phyloP scores from a whole-genome alignment of 2,888 invertebrate species.

The Agapostemon virescens region DNA sequence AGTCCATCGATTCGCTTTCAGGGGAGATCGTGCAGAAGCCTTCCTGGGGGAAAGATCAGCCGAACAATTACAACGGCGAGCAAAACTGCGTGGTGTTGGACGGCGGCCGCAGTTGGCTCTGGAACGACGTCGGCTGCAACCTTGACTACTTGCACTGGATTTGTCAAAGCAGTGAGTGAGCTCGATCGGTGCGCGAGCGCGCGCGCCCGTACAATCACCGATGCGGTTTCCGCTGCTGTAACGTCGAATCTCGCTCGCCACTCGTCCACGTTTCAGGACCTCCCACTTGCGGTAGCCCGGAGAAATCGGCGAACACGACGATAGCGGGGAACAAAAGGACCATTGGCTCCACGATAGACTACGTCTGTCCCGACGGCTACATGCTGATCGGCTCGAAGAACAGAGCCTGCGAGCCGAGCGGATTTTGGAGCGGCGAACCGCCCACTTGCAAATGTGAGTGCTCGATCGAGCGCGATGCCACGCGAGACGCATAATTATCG shows the following conservation, averaged over 20 bases:
- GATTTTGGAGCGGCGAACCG: slow-evolving; percentile 91
- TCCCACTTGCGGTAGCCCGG: slow-evolving; percentile 93
- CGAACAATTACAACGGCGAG: slow-evolving; percentile 97
- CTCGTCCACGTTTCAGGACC: slow-evolving; percentile 84
- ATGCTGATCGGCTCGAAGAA: slow-evolving; percentile 87
- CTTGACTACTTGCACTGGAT: slow-evolving; percentile 96
- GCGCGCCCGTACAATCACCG: not conserved
- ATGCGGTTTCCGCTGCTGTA: not conserved
- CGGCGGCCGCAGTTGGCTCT: slow-evolving; percentile 93
- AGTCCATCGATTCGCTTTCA: slow-evolving; percentile 74
- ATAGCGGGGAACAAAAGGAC: slow-evolving; percentile 86
- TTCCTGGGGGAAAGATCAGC: slow-evolving; percentile 96
- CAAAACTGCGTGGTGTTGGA: slow-evolving; percentile 97
- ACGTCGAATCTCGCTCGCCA: not conserved
- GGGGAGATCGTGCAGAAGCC: slow-evolving; percentile 90
- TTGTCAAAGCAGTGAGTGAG: slow-evolving; percentile 92
- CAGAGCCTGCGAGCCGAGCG: slow-evolving; percentile 87
- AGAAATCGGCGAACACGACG: slow-evolving; percentile 91
- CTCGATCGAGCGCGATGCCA: slow-evolving; percentile 1
- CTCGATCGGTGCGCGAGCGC: not conserved
- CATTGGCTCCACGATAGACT: slow-evolving; percentile 87
- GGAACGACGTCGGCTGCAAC: slow-evolving; percentile 97
- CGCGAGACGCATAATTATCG: slow-evolving; percentile 24
- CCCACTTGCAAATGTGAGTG: slow-evolving; percentile 94
- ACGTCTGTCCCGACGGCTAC: slow-evolving; percentile 91